These are phyloP conservation scores for Helicoverpa assulta DNA, from an alignment of 2,888 invertebrate species.

Conservation along the genomic window DNA sequence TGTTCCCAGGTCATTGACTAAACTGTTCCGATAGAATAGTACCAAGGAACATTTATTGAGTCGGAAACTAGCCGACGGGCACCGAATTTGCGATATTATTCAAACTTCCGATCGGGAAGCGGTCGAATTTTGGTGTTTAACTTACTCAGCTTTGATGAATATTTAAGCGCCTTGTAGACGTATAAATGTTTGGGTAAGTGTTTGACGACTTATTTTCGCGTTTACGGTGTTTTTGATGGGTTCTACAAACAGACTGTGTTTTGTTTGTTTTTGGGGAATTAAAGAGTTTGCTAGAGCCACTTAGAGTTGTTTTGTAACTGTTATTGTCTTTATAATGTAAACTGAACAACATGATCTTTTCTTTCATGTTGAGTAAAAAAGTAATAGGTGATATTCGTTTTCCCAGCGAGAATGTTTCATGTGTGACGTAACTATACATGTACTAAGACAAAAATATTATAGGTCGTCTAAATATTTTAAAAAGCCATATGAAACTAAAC, in stretches of 20 bases:
- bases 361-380: too few species aligned
- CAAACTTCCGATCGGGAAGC: conserved; percentile 45
- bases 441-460: too few species aligned
- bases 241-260: conserved; percentile 18
- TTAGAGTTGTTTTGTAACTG: conserved; percentile 5
- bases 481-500: too few species aligned
- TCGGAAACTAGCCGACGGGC: conserved; percentile 34
- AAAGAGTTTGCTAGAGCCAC: conserved; percentile 13
- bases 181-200: conserved; percentile 24
- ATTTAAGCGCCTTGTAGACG: conserved; percentile 25
- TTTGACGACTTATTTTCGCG: conserved; percentile 18
- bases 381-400: too few species aligned
- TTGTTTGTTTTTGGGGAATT: conserved; percentile 17
- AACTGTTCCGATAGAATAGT: conserved; percentile 41
- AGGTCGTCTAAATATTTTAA: too few species aligned
- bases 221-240: conserved; percentile 18
- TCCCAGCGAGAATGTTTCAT: too few species aligned
- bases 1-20: conserved; percentile 31
- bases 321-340: not conserved
- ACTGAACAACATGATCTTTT: too few species aligned
- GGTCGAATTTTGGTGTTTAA: conserved; percentile 29
- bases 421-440: too few species aligned
- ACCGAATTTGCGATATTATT: conserved; percentile 47
- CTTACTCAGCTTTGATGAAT: conserved; percentile 27
- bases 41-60: conserved; percentile 45